Percentiles rank a stretch among this genome's conserved stretches.
Conservation (phyloP, 2,888 invertebrate species). For the Torymus aiolomorphi region DNA sequence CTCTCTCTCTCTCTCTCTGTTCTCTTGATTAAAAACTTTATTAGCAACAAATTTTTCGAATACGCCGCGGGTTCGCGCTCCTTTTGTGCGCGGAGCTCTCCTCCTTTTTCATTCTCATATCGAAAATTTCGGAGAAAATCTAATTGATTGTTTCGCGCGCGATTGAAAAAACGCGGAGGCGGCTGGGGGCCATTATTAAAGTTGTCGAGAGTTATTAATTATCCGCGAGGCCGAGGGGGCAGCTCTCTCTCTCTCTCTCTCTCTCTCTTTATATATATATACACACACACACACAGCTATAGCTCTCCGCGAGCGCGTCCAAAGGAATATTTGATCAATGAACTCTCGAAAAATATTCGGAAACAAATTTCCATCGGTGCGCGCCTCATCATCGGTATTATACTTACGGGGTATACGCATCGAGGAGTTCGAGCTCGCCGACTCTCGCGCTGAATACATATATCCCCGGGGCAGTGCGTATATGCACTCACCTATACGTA, state of each 20-base stretch:
- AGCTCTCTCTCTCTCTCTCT: neutral
- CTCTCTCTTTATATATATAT: too few species aligned
- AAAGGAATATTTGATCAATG: slow-evolving; percentile 30
- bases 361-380: slow-evolving; percentile 29
- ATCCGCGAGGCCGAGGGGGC: neutral
- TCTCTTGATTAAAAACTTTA: too few species aligned
- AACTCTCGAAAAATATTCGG: slow-evolving; percentile 38
- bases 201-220: neutral
- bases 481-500: neutral
- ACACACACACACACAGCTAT: too few species aligned
- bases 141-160: neutral
- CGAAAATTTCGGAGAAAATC: too few species aligned
- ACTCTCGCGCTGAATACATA: slow-evolving; percentile 12
- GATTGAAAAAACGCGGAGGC: neutral
- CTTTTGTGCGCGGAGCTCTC: too few species aligned
- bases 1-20: too few species aligned
- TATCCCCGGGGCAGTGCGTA: slow-evolving; percentile 5
- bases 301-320: neutral
- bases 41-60: too few species aligned
- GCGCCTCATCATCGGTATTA: slow-evolving; percentile 32
- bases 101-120: too few species aligned
- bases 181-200: neutral
- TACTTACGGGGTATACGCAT: slow-evolving; percentile 19
- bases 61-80: too few species aligned
- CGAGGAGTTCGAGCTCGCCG: slow-evolving; percentile 10